Conservation (phyloP, 2,888 invertebrate species). For the Notodonta dromedarius region DNA sequence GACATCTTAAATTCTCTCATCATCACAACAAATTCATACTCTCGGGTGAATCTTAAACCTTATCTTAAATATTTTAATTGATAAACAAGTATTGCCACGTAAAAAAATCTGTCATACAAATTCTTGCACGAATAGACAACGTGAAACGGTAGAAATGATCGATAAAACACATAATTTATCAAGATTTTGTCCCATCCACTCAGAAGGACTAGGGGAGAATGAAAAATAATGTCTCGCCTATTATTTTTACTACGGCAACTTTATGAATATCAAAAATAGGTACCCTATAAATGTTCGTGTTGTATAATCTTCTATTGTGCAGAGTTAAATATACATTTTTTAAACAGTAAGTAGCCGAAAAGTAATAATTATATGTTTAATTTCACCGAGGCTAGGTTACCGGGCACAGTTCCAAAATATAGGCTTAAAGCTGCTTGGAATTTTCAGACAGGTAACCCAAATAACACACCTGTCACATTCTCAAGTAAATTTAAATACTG, state of each 20-base stretch:
- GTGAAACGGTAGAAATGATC: slow-evolving; percentile 30
- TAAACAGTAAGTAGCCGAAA: too few relatives aligned
- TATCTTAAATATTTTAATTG: too few relatives aligned
- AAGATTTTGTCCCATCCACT: slow-evolving; percentile 21
- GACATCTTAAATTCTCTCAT: too few relatives aligned
- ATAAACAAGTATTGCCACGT: too few relatives aligned
- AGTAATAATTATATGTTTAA: neutral
- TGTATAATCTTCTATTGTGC: too few relatives aligned
- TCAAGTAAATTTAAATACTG: too few relatives aligned
- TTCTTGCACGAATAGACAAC: slow-evolving; percentile 11
- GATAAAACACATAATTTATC: slow-evolving; percentile 44
- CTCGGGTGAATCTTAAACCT: too few relatives aligned
- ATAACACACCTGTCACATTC: neutral
- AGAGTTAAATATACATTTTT: too few relatives aligned
- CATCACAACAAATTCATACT: too few relatives aligned
- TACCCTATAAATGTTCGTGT: too few relatives aligned
- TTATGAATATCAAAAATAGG: neutral
- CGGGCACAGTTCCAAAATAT: slow-evolving; percentile 2
- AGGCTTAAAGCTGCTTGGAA: neutral
- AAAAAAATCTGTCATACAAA: slow-evolving; percentile 1
- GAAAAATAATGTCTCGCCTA: neutral
- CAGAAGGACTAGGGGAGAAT: slow-evolving; percentile 19
- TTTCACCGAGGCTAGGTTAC: neutral
- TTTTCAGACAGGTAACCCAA: neutral
- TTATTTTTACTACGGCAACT: slow-evolving; percentile 20